These are phyloP conservation scores for Semnornis frantzii DNA, from an alignment of 2,113 vertebrate genomes.

Conservation along the genomic window DNA sequence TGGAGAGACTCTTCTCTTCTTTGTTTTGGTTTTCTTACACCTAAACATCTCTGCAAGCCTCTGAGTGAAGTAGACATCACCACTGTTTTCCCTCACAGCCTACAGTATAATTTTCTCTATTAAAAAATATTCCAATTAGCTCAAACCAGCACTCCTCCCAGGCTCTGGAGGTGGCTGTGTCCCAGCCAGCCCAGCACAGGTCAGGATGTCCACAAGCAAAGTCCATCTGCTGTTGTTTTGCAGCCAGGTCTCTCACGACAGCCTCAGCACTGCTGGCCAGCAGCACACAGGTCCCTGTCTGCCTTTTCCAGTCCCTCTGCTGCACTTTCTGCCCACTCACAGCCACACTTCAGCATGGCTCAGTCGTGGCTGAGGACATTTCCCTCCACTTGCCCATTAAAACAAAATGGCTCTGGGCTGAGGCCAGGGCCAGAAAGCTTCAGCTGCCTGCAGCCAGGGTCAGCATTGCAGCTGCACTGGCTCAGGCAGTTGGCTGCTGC, in stretches of 20 bases:
- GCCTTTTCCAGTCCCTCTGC: background rate
- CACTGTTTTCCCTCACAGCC: no score
- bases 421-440: background rate
- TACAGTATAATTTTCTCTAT: no score
- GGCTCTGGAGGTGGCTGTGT: background rate
- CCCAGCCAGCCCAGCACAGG: background rate
- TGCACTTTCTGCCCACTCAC: background rate
- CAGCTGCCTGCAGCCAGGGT: background rate
- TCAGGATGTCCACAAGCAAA: background rate
- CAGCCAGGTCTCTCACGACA: background rate
- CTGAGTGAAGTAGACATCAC: no score
- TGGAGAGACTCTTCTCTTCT: no score
- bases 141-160: no score
- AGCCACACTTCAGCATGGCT: background rate
- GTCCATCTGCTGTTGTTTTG: background rate
- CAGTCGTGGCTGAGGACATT: background rate
- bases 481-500: background rate
- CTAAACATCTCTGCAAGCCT: no score
- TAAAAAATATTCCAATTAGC: no score
- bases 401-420: background rate
- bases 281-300: background rate
- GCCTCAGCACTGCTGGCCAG: background rate
- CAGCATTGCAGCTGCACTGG: background rate
- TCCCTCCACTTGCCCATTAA: background rate
- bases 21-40: no score